Conservation (phyloP, 1,140 invertebrate species). For the Saccostrea glomerata region DNA sequence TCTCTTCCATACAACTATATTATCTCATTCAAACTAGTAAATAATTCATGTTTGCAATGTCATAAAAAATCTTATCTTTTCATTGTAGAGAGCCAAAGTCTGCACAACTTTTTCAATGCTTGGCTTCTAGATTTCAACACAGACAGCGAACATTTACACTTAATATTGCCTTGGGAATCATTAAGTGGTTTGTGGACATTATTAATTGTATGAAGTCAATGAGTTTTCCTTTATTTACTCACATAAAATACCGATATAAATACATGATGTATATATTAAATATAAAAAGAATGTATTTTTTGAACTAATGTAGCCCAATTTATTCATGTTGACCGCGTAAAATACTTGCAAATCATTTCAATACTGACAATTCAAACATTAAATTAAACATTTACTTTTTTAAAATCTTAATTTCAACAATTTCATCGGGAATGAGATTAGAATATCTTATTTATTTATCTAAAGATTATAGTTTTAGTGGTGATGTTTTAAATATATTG, state of each 20-base stretch:
- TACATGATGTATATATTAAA: no score
- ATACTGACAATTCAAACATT: no score
- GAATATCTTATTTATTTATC: not conserved
- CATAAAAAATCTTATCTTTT: not conserved
- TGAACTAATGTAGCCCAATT: no score
- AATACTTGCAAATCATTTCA: no score
- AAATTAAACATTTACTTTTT: no score
- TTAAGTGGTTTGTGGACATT: not conserved
- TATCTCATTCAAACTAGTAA: no score
- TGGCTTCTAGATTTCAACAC: constrained; percentile 73
- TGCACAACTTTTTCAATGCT: constrained; percentile 72
- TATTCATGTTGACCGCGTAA: no score
- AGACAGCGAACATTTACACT: constrained; percentile 74
- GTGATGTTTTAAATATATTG: not conserved
- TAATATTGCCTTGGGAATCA: constrained; percentile 62
- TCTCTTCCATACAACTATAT: not conserved
- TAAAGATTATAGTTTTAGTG: not conserved
- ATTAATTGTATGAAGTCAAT: not conserved
- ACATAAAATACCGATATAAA: no score
- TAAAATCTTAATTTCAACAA: no score
- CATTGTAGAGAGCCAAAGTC: constrained; percentile 61
- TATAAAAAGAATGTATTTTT: no score
- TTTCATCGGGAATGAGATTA: no score
- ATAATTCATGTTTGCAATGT: no score
- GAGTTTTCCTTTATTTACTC: not conserved